Conservation (phyloP, 92 coral and sea anemone species). For the Umimayanthus chanpuru region DNA sequence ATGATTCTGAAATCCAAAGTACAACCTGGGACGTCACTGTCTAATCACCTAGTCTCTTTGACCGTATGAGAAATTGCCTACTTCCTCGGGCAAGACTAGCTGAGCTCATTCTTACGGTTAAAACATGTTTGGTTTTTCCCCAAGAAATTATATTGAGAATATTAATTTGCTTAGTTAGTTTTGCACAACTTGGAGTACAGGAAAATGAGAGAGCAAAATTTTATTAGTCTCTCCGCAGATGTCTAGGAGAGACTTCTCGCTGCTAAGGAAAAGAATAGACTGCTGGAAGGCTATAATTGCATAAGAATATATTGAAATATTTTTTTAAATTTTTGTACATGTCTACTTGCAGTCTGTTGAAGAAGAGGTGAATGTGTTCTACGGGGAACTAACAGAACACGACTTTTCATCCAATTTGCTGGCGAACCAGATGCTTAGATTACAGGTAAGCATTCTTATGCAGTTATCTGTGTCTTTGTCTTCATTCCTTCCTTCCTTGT, state of each 20-base stretch:
- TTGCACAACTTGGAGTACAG: not conserved
- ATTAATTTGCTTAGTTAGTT: not conserved
- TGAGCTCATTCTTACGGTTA: not conserved
- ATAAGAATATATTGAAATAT: too few species aligned
- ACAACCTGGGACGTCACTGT: too few species aligned
- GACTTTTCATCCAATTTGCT: slow-evolving; percentile 78
- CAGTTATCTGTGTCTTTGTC: not conserved
- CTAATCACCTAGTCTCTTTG: too few species aligned
- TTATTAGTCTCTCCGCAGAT: too few species aligned
- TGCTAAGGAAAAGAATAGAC: too few species aligned
- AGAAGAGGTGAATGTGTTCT: slow-evolving; percentile 94
- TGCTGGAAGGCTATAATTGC: too few species aligned
- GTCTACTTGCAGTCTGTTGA: slow-evolving; percentile 73
- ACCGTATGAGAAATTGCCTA: too few species aligned
- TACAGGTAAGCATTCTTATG: slow-evolving; percentile 65
- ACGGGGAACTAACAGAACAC: slow-evolving; percentile 73
- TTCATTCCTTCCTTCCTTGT: not conserved
- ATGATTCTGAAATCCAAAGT: too few species aligned
- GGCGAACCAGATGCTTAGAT: slow-evolving; percentile 85
- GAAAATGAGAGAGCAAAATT: too few species aligned
- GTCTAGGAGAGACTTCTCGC: too few species aligned
- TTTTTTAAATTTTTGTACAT: not conserved
- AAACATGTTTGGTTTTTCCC: not conserved
- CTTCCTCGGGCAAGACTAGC: too few species aligned
- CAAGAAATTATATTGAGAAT: too few species aligned